Conservation (phyloP, 2,113 vertebrate species). For the Greenwoodochromis staneri region DNA sequence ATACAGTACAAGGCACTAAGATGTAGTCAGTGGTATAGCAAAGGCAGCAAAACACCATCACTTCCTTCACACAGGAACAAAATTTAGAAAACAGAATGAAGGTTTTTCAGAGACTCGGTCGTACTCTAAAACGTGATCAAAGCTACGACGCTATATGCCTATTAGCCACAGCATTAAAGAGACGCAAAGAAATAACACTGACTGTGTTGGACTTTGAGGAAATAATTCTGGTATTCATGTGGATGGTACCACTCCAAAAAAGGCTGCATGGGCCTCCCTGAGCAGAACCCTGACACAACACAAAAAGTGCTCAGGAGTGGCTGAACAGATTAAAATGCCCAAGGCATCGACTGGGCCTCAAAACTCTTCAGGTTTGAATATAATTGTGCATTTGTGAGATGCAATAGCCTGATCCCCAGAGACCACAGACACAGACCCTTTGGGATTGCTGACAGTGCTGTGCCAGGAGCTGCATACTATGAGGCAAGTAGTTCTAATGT, state of each 20-base stretch:
- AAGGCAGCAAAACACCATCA: neutral
- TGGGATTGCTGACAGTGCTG: neutral
- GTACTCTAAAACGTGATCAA: neutral
- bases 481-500: neutral
- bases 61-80: neutral
- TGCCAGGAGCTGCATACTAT: neutral
- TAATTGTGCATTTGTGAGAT: neutral
- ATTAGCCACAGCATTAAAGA: neutral
- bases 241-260: neutral
- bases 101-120: neutral
- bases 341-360: neutral
- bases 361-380: neutral
- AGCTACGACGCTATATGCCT: rapidly evolving
- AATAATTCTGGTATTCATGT: neutral
- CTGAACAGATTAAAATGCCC: neutral
- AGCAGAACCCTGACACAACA: neutral
- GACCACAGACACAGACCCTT: neutral
- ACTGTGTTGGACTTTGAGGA: neutral
- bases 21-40: neutral
- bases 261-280: neutral
- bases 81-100: neutral
- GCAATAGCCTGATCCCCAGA: neutral
- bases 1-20: constrained; percentile 44
- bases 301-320: neutral
- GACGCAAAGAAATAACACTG: neutral